Conservation (phyloP, 2,797 vertebrate species). For the Hipposideros larvatus region DNA sequence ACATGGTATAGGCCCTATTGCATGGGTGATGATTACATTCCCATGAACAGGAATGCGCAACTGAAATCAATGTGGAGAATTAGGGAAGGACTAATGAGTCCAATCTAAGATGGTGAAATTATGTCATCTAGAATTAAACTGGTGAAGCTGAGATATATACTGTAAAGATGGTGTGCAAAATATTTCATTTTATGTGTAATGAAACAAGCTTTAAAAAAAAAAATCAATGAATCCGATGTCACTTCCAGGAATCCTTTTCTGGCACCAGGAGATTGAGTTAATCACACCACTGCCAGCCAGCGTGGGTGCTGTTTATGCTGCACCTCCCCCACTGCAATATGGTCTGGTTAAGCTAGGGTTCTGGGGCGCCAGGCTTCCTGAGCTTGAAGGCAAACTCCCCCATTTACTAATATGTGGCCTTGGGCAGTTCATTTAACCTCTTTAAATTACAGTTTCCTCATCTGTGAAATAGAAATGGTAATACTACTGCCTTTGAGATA, state of each 20-base stretch:
- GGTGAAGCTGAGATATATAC: neutral
- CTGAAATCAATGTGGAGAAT: neutral
- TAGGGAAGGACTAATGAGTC: neutral
- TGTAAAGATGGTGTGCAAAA: conserved; percentile 32
- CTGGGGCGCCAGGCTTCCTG: neutral
- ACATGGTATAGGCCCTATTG: neutral
- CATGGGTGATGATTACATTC: neutral
- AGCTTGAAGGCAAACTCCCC: neutral
- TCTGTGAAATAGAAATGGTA: neutral
- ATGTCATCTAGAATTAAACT: conserved; percentile 20
- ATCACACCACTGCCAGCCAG: accelerated
- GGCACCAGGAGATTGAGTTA: neutral
- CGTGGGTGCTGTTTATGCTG: accelerated
- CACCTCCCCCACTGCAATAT: neutral
- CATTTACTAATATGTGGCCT: neutral
- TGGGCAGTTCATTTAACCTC: neutral
- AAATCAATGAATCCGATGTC: neutral
- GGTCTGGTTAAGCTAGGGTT: too few species aligned
- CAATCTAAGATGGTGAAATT: neutral
- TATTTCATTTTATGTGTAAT: neutral
- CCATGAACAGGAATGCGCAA: neutral
- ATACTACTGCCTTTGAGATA: too few species aligned
- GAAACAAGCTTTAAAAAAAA: neutral
- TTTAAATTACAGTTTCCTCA: neutral
- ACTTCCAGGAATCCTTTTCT: conserved; percentile 59